Base-by-base conservation (phyloP, 2,797 vertebrate species). In the Coreius guichenoti region DNA sequence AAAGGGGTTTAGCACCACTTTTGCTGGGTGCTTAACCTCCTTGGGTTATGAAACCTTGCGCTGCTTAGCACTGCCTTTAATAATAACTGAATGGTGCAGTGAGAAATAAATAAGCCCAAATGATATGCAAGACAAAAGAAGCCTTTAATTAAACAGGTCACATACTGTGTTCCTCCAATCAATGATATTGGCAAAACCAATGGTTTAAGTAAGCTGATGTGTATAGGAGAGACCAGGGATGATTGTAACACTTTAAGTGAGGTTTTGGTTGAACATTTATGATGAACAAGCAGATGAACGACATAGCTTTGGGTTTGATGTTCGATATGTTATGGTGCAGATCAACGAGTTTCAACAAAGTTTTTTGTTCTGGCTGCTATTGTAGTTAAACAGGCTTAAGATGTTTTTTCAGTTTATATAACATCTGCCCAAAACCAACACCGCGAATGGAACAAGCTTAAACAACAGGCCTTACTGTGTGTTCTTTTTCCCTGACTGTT, bases 331-430 rank as follows among this genome's bases (percentile, higher is more conserved):
- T 21, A 31, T 33, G 29, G 17, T 54, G 21, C 51, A n/a, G 13
- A 58, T 77, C 33, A 76, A 16, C 75, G 61, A 45, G 76, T 78
- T 61, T 78, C 2, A 78, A 12, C 76, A 29, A 58, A 36, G n/a
- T 12, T n/a, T 61, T 43, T 16, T 78, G 17, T 78, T 26, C 36
- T 61, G 36, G 56, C 54, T 78, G 56, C 54, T 29, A 2, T 43
- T 78, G 54, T 43, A 61, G 75, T 36, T 43, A 78, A 77, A 61
- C 75, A 43, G 33, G 54, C 54, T 61, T 43, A 58, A 58, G 54
- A 26, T 43, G 7, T 36, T 75, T 76, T 39, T 23, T 43, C 19
- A 39, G 6, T 36, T 56, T 31, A 1, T 58, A 54, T 39, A 43
- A 61, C 17, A 45, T 78, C 23, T 43, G 7, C n/a, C 54, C 13